Conservation (phyloP, 2,113 vertebrate species). For the Melanerpes aurifrons region DNA sequence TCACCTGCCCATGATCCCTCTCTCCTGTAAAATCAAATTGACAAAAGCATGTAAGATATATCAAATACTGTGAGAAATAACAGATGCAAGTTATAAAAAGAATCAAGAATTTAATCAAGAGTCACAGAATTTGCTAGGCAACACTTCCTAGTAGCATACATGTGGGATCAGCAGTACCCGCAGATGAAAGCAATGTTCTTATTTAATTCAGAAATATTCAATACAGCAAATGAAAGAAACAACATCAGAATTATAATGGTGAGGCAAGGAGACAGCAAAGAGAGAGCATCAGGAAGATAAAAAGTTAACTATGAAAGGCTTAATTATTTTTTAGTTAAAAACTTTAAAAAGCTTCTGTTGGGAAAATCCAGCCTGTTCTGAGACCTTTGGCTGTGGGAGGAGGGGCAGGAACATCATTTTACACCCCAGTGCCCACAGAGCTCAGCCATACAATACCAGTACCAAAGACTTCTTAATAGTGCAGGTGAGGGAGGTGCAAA, state of each 20-base stretch:
- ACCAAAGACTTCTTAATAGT: rapidly evolving
- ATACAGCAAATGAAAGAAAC: neutral
- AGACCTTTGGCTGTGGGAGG: neutral
- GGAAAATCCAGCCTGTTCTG: neutral
- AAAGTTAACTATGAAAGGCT: neutral
- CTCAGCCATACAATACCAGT: rapidly evolving
- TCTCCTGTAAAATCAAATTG: neutral
- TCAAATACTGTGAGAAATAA: neutral
- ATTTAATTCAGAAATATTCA: conserved; percentile 42
- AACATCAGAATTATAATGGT: neutral
- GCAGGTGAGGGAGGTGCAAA: neutral
- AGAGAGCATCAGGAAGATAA: neutral
- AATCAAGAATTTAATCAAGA: conserved; percentile 9
- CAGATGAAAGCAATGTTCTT: conserved; percentile 19
- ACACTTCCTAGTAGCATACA: neutral
- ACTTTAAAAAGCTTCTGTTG: neutral
- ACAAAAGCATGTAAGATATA: neutral
- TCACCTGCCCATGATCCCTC: neutral
- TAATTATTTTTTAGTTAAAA: neutral
- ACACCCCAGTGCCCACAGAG: rapidly evolving
- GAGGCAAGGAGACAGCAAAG: neutral
- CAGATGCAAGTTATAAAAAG: conserved; percentile 7
- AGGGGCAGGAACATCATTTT: neutral
- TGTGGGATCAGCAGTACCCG: neutral
- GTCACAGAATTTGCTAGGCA: conserved; percentile 42